phyloP scores from a whole-genome alignment of 2,113 vertebrate genomes.

The Pionites leucogaster region DNA sequence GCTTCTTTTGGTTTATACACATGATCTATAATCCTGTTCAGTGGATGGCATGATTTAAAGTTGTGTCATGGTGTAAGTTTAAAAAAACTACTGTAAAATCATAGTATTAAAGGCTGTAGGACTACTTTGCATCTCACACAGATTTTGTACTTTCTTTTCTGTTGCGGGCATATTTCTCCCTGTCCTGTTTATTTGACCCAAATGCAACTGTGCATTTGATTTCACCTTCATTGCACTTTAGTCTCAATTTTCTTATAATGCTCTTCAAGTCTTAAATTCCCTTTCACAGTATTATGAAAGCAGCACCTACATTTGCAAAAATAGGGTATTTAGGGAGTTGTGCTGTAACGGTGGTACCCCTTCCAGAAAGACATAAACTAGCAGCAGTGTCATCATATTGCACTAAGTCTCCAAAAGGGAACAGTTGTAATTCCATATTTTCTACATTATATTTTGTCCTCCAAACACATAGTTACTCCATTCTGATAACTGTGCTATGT shows the following conservation, averaged over 20 bases:
- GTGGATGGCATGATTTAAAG: not conserved
- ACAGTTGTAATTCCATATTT: not conserved
- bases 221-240: not conserved
- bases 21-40: not conserved
- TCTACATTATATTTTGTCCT: not conserved
- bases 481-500: not conserved
- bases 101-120: not conserved
- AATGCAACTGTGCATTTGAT: not conserved
- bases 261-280: not conserved
- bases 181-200: not conserved
- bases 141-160: not conserved
- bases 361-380: not conserved
- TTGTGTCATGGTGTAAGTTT: not conserved
- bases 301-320: not conserved
- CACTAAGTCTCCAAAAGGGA: not conserved
- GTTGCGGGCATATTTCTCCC: not conserved
- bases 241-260: not conserved
- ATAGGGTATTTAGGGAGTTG: not conserved
- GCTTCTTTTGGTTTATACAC: not conserved
- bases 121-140: not conserved
- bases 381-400: not conserved
- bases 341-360: not conserved
- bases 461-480: not conserved
- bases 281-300: not conserved
- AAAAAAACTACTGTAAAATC: not conserved